Percentiles rank a stretch among this genome's conserved stretches.
phyloP scores from a whole-genome alignment of 30 jellyfish, hydroid and myxozoan genomes.

The Rhopilema esculentum region DNA sequence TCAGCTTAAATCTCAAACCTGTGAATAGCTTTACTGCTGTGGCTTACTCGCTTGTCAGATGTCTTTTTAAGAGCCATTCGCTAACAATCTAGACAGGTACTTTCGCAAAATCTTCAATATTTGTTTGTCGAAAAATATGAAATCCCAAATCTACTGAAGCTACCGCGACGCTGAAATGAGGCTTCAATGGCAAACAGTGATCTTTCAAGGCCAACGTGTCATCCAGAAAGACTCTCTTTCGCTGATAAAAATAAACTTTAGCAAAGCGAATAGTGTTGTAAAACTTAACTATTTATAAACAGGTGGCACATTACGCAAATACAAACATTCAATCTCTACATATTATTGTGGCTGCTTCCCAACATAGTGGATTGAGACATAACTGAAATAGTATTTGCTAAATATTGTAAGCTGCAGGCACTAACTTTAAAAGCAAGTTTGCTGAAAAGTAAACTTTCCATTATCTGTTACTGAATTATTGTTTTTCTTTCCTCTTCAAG shows the following conservation, averaged over 20 bases:
- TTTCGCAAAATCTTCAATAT: background rate
- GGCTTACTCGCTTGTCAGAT: background rate
- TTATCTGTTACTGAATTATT: background rate
- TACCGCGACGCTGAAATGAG: background rate
- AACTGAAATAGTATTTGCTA: background rate
- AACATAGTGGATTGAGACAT: background rate
- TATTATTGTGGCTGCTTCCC: background rate
- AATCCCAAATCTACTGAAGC: background rate
- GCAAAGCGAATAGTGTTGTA: background rate
- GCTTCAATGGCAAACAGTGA: background rate
- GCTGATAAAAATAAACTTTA: too few species aligned
- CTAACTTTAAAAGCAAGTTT: background rate
- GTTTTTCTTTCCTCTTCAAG: background rate
- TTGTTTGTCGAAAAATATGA: background rate
- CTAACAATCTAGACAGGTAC: background rate
- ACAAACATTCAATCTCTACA: background rate
- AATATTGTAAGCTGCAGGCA: background rate
- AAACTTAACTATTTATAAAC: background rate
- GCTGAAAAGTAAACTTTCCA: background rate
- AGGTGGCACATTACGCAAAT: background rate
- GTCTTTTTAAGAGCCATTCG: background rate
- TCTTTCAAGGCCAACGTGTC: background rate
- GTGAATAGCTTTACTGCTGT: background rate
- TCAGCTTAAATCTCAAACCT: too few species aligned
- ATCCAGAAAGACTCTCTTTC: background rate